Conservation (phyloP, 2,113 vertebrate species). For the Hepsetus odoe region DNA sequence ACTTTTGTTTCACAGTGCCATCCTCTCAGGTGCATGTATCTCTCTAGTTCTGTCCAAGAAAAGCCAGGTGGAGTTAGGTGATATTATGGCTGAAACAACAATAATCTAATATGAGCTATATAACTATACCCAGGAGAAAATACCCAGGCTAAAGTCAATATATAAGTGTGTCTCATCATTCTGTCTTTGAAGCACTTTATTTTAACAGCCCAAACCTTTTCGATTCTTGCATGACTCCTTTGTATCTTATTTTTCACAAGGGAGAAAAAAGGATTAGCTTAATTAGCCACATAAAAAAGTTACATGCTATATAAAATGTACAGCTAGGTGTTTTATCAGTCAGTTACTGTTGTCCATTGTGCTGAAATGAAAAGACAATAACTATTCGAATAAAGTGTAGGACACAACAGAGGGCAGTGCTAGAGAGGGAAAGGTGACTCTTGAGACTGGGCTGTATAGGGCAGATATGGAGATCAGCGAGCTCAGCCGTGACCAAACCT, state of each 20-base stretch:
- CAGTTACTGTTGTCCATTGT: background rate
- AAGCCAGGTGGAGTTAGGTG: background rate
- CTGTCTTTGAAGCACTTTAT: background rate
- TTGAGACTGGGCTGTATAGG: conserved; percentile 45
- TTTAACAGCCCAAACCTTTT: background rate
- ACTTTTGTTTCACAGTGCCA: background rate
- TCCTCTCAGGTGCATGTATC: background rate
- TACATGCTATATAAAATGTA: conserved; percentile 4
- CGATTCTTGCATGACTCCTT: background rate
- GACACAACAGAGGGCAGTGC: conserved; percentile 8
- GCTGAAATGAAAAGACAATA: conserved; percentile 29
- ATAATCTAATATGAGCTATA: background rate
- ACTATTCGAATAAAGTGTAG: conserved; percentile 34
- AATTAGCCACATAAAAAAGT: background rate
- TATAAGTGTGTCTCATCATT: background rate
- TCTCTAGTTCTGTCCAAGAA: conserved; percentile 1
- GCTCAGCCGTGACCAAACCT: conserved; percentile 47
- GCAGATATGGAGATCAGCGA: conserved; percentile 54
- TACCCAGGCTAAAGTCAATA: background rate
- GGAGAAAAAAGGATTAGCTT: conserved; percentile 15
- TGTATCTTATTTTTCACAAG: background rate
- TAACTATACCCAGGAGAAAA: background rate
- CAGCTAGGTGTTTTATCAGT: background rate
- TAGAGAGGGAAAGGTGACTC: conserved; percentile 34
- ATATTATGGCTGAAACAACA: background rate